Percentiles rank a stretch among this genome's conserved stretches.
These are phyloP conservation scores for Zenarchopterus dispar DNA, from an alignment of 2,797 vertebrate genomes.

Conservation along the genomic window DNA sequence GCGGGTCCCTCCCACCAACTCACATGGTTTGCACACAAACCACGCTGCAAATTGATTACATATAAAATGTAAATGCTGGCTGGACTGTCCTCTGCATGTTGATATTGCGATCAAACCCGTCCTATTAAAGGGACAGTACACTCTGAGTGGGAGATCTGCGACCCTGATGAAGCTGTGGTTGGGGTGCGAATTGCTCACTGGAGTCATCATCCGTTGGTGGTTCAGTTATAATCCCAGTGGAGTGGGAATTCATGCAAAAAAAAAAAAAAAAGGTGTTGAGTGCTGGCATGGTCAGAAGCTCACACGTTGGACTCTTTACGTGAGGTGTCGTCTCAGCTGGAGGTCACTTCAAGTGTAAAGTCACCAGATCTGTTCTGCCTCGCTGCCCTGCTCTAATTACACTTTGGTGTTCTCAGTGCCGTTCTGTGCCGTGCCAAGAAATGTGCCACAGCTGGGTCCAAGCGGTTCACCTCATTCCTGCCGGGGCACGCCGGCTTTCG, in stretches of 20 bases:
- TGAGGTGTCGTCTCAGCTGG: conserved; percentile 10
- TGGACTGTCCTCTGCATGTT: conserved; percentile 61
- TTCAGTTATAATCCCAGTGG: conserved; percentile 19
- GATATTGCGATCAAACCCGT: conserved; percentile 46
- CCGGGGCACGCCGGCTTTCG: conserved; percentile 20
- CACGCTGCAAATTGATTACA: conserved; percentile 65
- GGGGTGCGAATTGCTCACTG: conserved; percentile 14
- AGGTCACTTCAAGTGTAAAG: conserved; percentile 61
- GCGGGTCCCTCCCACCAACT: conserved; percentile 17
- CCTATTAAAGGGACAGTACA: conserved; percentile 52
- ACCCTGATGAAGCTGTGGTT: conserved; percentile 53
- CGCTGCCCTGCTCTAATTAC: conserved; percentile 39
- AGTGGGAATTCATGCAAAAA: conserved; percentile 29
- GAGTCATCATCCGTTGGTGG: no score
- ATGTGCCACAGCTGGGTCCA: conserved; percentile 16
- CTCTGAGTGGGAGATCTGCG: conserved; percentile 22
- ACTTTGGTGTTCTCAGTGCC: conserved; percentile 16
- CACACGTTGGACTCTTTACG: background rate
- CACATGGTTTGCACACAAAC: conserved; percentile 36
- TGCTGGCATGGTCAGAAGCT: background rate
- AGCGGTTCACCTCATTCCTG: conserved; percentile 41
- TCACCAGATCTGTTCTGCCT: conserved; percentile 19
- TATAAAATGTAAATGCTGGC: conserved; percentile 64
- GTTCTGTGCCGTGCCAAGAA: conserved; percentile 35
- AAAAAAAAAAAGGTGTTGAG: conserved; percentile 31